Evolutionary conservation across 1,140 invertebrate species (phyloP).

Genomic region (Cheumatopsyche charites): DNA sequence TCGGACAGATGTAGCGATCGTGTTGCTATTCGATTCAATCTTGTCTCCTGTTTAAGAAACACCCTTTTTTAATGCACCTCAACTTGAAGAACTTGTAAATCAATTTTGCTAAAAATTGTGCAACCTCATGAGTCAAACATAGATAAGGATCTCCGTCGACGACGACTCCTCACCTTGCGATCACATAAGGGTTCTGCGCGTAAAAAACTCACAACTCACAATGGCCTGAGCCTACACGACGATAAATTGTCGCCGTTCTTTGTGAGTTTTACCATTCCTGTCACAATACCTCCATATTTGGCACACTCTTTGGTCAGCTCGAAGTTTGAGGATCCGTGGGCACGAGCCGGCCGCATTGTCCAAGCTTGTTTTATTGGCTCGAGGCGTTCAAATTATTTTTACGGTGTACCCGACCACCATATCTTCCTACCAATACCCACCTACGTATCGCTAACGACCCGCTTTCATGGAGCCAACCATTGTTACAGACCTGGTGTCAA

Average conservation of each 20-base stretch:
- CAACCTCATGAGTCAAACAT: too few species aligned
- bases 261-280: neutral
- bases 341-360: conserved; percentile 28
- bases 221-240: neutral
- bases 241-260: neutral
- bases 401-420: conserved; percentile 32
- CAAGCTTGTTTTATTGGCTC: conserved; percentile 36
- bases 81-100: too few species aligned
- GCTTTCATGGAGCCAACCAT: conserved; percentile 19
- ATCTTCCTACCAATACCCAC: conserved; percentile 34
- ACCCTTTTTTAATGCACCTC: too few species aligned
- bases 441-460: conserved; percentile 34
- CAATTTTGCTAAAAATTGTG: too few species aligned
- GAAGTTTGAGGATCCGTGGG: conserved; percentile 14
- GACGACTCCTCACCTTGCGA: neutral
- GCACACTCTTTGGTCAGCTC: neutral
- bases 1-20: too few species aligned
- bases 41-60: too few species aligned
- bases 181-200: too few species aligned
- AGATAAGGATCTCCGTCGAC: neutral
- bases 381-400: conserved; percentile 39
- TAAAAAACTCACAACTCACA: neutral
- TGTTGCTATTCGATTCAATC: too few species aligned
- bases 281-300: neutral
- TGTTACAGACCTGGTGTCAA: conserved; percentile 30